phyloP scores from a whole-genome alignment of 2,113 vertebrate species.

The Tinamus guttatus region DNA sequence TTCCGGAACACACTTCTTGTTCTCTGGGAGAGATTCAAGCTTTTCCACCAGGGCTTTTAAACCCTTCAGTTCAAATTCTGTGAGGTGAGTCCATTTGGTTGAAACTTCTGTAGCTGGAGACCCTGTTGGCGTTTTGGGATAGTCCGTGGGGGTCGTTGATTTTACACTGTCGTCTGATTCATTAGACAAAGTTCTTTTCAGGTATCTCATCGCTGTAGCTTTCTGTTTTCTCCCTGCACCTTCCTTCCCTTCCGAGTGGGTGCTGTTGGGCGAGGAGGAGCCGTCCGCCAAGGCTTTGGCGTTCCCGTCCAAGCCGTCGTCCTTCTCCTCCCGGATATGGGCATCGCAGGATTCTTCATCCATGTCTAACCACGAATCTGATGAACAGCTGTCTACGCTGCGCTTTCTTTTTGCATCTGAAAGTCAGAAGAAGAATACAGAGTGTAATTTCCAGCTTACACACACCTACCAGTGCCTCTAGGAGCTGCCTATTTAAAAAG shows the following conservation, averaged over 20 bases:
- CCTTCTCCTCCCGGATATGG: conserved; percentile 80
- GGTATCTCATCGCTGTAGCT: conserved; percentile 74
- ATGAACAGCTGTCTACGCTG: conserved; percentile 88
- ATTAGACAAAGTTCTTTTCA: conserved; percentile 85
- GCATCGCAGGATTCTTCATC: conserved; percentile 90
- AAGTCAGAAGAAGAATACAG: neutral
- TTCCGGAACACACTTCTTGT: conserved; percentile 92
- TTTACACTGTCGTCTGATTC: conserved; percentile 88
- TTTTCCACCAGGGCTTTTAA: conserved; percentile 93
- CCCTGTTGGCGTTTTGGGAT: conserved; percentile 87
- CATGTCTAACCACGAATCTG: conserved; percentile 90
- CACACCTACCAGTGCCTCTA: neutral
- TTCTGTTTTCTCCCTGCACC: conserved; percentile 76
- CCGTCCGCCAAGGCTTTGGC: conserved; percentile 73
- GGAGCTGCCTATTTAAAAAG: neutral
- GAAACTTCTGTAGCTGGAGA: conserved; percentile 84
- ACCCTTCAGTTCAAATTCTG: conserved; percentile 93
- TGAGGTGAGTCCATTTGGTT: conserved; percentile 91
- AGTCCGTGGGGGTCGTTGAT: conserved; percentile 79
- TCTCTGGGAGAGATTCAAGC: conserved; percentile 93
- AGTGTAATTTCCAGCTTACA: neutral
- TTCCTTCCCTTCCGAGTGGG: conserved; percentile 78
- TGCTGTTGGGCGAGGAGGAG: conserved; percentile 79
- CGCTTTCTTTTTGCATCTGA: conserved; percentile 86
- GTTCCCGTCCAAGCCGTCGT: conserved; percentile 71